Conservation (phyloP, 2,113 vertebrate genomes). For the Oreochromis niloticus region DNA sequence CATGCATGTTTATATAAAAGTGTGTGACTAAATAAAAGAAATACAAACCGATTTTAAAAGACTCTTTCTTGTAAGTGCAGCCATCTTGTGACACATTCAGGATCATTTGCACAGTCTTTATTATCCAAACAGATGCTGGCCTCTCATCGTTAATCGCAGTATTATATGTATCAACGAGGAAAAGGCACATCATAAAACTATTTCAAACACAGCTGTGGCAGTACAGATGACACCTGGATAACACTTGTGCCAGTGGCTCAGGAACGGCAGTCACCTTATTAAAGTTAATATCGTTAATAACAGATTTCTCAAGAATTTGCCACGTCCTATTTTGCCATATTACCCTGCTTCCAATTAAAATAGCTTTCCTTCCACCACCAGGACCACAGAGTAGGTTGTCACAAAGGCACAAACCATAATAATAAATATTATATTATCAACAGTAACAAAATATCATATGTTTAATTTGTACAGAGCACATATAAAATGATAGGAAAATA, state of each 20-base stretch:
- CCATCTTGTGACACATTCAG: background rate
- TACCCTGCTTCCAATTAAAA: slow-evolving; percentile 8
- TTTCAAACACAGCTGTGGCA: slow-evolving; percentile 32
- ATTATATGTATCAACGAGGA: slow-evolving; percentile 28
- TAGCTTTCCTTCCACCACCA: slow-evolving; percentile 21
- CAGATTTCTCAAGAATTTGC: background rate
- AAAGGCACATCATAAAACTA: slow-evolving; percentile 43
- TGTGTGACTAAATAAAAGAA: background rate
- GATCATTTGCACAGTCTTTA: slow-evolving; percentile 16
- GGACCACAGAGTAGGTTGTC: background rate
- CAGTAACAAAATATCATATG: slow-evolving; percentile 48
- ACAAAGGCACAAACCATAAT: slow-evolving; percentile 46
- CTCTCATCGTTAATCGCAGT: background rate
- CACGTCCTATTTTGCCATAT: background rate
- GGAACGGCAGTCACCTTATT: slow-evolving; percentile 39
- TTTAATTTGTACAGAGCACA: slow-evolving; percentile 35
- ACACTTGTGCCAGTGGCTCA: slow-evolving; percentile 49
- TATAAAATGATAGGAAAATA: slow-evolving; percentile 44
- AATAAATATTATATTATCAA: slow-evolving; percentile 58
- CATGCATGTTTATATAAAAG: background rate
- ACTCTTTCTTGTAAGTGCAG: background rate
- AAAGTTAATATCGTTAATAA: background rate
- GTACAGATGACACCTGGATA: slow-evolving; percentile 20
- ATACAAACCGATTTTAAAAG: background rate
- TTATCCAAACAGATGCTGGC: slow-evolving; percentile 12